Conservation (phyloP, 2,888 invertebrate genomes). For the Rutpela maculata region DNA sequence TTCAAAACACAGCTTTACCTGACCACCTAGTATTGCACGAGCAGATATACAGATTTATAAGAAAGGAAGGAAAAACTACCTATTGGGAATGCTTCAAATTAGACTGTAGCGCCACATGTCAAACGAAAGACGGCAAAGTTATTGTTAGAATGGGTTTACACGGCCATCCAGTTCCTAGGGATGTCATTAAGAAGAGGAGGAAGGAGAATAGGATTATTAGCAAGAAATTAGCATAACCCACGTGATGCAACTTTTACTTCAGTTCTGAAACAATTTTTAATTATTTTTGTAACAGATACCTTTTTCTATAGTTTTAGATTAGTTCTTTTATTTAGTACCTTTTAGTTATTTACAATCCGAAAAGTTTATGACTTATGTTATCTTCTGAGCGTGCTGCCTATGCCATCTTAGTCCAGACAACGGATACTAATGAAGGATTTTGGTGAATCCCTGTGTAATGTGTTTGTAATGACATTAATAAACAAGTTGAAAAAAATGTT, state of each 20-base stretch:
- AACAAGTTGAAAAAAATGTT: too few species aligned
- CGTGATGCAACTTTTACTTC: background rate
- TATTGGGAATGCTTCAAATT: slow-evolving; percentile 63
- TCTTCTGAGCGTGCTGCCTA: too few species aligned
- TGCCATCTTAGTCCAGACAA: too few species aligned
- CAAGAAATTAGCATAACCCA: slow-evolving; percentile 47
- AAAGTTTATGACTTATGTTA: too few species aligned
- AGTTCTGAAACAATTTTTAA: too few species aligned
- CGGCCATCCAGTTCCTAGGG: slow-evolving; percentile 60
- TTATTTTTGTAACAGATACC: too few species aligned
- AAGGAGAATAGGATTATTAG: slow-evolving; percentile 52
- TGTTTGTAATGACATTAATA: too few species aligned
- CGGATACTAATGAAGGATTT: too few species aligned
- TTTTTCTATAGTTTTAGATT: too few species aligned
- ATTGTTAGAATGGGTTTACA: slow-evolving; percentile 63
- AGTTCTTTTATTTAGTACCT: too few species aligned
- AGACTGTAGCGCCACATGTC: slow-evolving; percentile 64
- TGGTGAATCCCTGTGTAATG: too few species aligned
- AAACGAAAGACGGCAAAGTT: slow-evolving; percentile 62
- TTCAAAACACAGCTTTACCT: slow-evolving; percentile 51
- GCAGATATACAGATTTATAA: slow-evolving; percentile 63
- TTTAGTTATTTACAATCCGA: too few species aligned
- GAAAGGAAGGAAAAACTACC: slow-evolving; percentile 54
- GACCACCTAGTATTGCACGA: slow-evolving; percentile 62
- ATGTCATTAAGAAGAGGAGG: slow-evolving; percentile 55